phyloP scores from a whole-genome alignment of 2,888 invertebrate species.

The Eupsilia transversa region DNA sequence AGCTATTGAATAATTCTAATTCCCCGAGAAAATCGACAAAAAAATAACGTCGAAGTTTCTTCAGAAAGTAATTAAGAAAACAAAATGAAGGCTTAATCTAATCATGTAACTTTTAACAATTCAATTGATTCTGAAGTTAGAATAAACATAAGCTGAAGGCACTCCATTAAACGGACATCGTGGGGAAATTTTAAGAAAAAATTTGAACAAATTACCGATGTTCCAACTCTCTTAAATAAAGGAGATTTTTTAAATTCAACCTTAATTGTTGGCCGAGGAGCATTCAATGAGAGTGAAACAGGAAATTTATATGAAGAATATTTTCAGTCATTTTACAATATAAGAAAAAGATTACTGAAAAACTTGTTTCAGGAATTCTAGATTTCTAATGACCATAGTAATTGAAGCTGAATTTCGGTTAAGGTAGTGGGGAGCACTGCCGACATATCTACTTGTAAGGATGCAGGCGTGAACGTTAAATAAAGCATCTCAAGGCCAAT shows the following conservation, averaged over 20 bases:
- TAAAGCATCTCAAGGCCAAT: neutral
- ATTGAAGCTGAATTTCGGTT: neutral
- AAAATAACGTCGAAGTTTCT: constrained; percentile 20
- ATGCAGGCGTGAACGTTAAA: neutral
- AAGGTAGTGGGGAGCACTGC: neutral
- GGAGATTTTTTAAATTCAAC: constrained; percentile 83
- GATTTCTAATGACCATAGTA: neutral
- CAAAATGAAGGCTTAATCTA: constrained; percentile 76
- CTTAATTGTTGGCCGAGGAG: constrained; percentile 85
- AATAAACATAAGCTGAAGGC: constrained; percentile 82
- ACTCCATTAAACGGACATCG: constrained; percentile 87
- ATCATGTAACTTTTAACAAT: constrained; percentile 79
- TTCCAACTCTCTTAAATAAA: constrained; percentile 82
- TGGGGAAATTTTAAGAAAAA: constrained; percentile 84
- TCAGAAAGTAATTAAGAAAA: constrained; percentile 74
- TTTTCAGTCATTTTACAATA: neutral
- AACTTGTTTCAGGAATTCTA: neutral
- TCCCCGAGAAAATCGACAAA: neutral
- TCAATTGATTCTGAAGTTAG: constrained; percentile 82
- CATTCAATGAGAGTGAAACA: constrained; percentile 71
- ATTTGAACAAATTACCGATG: constrained; percentile 88
- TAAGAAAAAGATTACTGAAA: neutral
- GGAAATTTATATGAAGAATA: constrained; percentile 35
- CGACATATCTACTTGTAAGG: neutral
- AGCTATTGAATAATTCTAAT: neutral